Evolutionary conservation across 2,113 vertebrate genomes (phyloP).

Genomic region (Paramormyrops kingsleyae): DNA sequence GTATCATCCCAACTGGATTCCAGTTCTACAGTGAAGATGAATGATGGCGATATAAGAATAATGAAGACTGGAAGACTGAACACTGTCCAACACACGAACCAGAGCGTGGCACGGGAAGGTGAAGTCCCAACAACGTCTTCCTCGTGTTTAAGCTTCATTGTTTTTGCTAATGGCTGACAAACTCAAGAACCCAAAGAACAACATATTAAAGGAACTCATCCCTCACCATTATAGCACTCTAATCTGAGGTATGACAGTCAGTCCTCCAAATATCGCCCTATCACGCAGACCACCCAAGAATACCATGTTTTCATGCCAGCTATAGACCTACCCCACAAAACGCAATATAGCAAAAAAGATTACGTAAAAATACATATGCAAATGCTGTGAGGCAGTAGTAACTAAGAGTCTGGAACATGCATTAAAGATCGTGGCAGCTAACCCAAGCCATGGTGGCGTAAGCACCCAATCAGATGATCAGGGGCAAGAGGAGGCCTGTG

Average conservation of each 20-base stretch:
- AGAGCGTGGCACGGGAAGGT: background rate
- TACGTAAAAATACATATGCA: background rate
- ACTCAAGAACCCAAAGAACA: background rate
- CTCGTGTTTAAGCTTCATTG: background rate
- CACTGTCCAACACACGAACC: background rate
- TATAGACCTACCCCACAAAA: background rate
- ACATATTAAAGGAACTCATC: background rate
- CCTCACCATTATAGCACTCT: background rate
- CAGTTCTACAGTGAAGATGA: background rate
- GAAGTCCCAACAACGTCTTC: background rate
- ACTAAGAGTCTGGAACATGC: background rate
- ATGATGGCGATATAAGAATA: background rate
- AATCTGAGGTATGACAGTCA: background rate
- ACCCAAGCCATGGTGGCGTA: background rate
- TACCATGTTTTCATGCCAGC: background rate
- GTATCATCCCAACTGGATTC: background rate
- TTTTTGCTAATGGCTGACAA: background rate
- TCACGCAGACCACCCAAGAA: background rate
- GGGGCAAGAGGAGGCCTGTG: background rate
- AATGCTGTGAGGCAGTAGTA: background rate
- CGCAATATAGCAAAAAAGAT: background rate
- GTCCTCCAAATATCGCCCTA: background rate
- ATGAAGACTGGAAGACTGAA: background rate
- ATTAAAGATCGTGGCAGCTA: background rate
- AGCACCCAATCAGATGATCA: background rate